phyloP scores from a whole-genome alignment of 2,113 vertebrate species.

The Bubo scandiacus region DNA sequence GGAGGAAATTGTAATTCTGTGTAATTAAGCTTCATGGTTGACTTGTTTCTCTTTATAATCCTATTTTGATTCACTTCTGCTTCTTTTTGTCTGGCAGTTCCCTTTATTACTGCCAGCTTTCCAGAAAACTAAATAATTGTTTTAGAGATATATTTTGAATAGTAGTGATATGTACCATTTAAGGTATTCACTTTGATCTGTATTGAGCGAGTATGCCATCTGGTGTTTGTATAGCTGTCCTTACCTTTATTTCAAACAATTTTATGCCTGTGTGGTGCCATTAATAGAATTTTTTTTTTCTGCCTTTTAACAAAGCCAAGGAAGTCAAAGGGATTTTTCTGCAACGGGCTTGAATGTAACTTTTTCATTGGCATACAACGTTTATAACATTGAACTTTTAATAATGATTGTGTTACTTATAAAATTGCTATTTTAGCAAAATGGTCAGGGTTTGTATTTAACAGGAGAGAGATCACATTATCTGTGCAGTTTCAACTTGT shows the following conservation, averaged over 20 bases:
- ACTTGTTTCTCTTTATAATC: neutral
- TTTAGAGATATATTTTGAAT: neutral
- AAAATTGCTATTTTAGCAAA: neutral
- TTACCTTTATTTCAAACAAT: neutral
- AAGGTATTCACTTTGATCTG: neutral
- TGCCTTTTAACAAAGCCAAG: neutral
- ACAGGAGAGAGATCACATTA: neutral
- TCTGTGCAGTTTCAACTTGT: neutral
- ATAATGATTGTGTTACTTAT: neutral
- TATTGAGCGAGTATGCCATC: conserved; percentile 38
- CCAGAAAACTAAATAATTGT: neutral
- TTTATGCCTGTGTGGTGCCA: neutral
- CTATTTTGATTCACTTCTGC: neutral
- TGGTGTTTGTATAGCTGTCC: conserved; percentile 1
- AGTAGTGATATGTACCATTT: neutral
- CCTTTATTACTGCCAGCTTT: neutral
- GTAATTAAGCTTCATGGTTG: neutral
- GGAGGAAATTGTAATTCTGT: neutral
- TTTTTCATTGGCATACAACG: neutral
- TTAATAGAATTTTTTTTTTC: neutral
- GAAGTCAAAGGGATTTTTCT: neutral
- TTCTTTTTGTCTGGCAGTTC: neutral
- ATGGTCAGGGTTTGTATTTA: neutral
- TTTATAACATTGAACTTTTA: neutral
- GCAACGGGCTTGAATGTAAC: neutral